These are phyloP conservation scores for Drosophila burlai DNA, from an alignment of 1,140 invertebrate genomes.

Conservation along the genomic window DNA sequence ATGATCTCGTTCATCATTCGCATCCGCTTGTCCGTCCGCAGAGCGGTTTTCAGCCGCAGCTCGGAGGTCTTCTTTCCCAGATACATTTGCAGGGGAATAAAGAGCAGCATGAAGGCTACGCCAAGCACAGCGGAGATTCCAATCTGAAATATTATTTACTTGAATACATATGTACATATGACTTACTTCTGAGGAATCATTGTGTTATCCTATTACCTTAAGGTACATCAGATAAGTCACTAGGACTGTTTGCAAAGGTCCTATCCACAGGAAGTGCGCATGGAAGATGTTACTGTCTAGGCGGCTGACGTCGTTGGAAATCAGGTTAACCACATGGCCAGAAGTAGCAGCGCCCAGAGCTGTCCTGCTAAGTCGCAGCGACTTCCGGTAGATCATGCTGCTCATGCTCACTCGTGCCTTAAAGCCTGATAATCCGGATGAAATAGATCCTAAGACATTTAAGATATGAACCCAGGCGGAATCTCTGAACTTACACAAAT, in stretches of 20 bases:
- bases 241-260: slow-evolving; percentile 92
- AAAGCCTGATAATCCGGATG: slow-evolving; percentile 84
- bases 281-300: slow-evolving; percentile 90
- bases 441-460: not conserved
- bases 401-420: slow-evolving; percentile 92
- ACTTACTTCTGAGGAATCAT: not conserved
- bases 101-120: slow-evolving; percentile 91
- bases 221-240: slow-evolving; percentile 91
- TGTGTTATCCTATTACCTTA: slow-evolving; percentile 74
- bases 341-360: slow-evolving; percentile 91
- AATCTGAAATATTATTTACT: slow-evolving; percentile 85
- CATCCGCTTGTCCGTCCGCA: slow-evolving; percentile 93
- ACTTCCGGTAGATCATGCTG: slow-evolving; percentile 93
- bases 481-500: slow-evolving; percentile 86
- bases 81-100: slow-evolving; percentile 93
- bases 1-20: slow-evolving; percentile 96
- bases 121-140: slow-evolving; percentile 91
- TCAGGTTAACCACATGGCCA: slow-evolving; percentile 95
- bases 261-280: slow-evolving; percentile 92
- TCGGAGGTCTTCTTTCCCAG: slow-evolving; percentile 90
- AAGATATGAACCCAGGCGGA: not conserved
- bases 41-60: slow-evolving; percentile 89
- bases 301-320: slow-evolving; percentile 94
- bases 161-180: no score
- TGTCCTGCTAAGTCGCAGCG: slow-evolving; percentile 88